A percentile compares a stretch with the other conserved stretches of the same genome.
Conservation (phyloP, 2,113 vertebrate species). For the Pongo abelii region DNA sequence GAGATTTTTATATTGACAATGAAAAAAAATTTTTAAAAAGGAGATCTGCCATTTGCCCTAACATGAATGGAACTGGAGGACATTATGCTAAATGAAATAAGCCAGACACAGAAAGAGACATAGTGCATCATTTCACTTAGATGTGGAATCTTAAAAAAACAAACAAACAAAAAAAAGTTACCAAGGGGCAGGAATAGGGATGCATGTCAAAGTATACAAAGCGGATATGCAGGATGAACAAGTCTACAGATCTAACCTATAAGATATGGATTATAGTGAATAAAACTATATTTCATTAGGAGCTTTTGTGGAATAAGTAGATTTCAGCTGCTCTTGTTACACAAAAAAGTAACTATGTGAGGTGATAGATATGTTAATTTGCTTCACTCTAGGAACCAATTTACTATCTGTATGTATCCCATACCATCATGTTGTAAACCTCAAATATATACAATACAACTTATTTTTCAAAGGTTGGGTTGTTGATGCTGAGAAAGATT, state of each 20-base stretch:
- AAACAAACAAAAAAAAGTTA: not conserved
- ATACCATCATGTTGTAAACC: not conserved
- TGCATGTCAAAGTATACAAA: not conserved
- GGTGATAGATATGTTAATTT: not conserved
- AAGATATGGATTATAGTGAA: not conserved
- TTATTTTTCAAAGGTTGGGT: not conserved
- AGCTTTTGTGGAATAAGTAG: not conserved
- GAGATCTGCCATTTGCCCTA: not conserved
- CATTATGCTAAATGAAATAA: not conserved
- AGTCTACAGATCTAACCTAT: not conserved
- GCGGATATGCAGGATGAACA: not conserved
- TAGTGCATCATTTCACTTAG: not conserved
- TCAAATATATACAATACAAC: not conserved
- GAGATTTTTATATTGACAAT: not conserved
- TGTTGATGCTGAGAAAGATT: not conserved
- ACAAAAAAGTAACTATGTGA: not conserved
- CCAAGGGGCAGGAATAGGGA: not conserved
- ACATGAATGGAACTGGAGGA: not conserved
- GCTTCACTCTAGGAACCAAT: not conserved
- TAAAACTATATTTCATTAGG: not conserved
- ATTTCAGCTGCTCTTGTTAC: not conserved
- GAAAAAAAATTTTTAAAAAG: not conserved
- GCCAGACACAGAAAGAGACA: not conserved
- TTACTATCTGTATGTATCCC: not conserved
- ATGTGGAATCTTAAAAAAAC: not conserved